A percentile compares a stretch with the other conserved stretches of the same genome.
phyloP scores from a whole-genome alignment of 2,113 vertebrate genomes.

The Rhabdomys dilectus region DNA sequence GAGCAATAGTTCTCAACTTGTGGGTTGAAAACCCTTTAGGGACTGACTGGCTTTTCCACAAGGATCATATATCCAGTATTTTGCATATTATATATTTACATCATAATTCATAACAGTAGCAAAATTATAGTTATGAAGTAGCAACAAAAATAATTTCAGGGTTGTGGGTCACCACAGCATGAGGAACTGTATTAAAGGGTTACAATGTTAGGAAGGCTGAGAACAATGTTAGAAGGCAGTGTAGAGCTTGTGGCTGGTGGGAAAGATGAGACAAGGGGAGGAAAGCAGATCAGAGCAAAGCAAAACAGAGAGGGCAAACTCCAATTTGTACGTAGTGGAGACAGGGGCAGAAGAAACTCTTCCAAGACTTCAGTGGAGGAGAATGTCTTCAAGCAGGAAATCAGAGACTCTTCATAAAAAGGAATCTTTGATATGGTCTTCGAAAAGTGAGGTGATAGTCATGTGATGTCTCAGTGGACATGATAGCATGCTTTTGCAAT shows the following conservation, averaged over 20 bases:
- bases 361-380: neutral
- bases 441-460: neutral
- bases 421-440: neutral
- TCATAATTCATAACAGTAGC: neutral
- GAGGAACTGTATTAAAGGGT: neutral
- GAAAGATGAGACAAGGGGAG: neutral
- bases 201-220: neutral
- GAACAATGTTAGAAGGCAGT: neutral
- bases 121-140: neutral
- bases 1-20: neutral
- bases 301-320: fast-evolving
- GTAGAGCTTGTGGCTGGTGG: neutral
- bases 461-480: neutral
- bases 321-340: neutral
- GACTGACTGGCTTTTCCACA: neutral
- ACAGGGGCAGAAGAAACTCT: neutral
- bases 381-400: neutral
- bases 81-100: neutral
- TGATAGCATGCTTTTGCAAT: neutral
- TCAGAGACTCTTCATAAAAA: neutral
- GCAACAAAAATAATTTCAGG: neutral
- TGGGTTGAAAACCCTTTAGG: neutral
- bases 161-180: neutral
- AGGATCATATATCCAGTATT: neutral
- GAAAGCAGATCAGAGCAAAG: neutral